phyloP scores from a whole-genome alignment of 2,113 vertebrate genomes.

The Glareola pratincola region DNA sequence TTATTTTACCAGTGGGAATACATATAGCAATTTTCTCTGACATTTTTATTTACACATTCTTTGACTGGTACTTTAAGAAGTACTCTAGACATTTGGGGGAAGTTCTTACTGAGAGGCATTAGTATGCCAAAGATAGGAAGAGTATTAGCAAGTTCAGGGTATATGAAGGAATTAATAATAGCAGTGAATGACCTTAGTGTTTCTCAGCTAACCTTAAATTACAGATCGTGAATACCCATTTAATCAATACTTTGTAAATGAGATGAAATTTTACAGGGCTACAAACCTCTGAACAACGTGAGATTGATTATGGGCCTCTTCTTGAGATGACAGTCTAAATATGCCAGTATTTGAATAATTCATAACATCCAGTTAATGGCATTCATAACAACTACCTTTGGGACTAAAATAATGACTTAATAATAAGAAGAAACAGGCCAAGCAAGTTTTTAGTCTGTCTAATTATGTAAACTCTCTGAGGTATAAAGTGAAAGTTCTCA shows the following conservation, averaged over 20 bases:
- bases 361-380: background rate
- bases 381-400: conserved; percentile 38
- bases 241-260: conserved; percentile 28
- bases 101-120: background rate
- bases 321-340: background rate
- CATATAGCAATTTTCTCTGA: background rate
- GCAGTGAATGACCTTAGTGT: background rate
- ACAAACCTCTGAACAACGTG: background rate
- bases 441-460: conserved; percentile 33
- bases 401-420: conserved; percentile 51
- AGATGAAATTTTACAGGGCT: background rate
- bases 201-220: background rate
- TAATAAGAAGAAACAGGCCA: conserved; percentile 48
- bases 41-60: background rate
- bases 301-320: conserved; percentile 5
- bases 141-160: background rate
- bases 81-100: background rate
- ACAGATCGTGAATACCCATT: background rate
- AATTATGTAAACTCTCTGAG: conserved; percentile 39
- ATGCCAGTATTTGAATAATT: conserved; percentile 41
- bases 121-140: background rate
- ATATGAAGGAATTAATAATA: background rate
- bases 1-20: background rate
- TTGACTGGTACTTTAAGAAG: background rate
- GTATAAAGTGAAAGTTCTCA: conserved; percentile 31